Base-by-base conservation (phyloP, 2,113 vertebrate genomes). In the Leptosomus discolor region DNA sequence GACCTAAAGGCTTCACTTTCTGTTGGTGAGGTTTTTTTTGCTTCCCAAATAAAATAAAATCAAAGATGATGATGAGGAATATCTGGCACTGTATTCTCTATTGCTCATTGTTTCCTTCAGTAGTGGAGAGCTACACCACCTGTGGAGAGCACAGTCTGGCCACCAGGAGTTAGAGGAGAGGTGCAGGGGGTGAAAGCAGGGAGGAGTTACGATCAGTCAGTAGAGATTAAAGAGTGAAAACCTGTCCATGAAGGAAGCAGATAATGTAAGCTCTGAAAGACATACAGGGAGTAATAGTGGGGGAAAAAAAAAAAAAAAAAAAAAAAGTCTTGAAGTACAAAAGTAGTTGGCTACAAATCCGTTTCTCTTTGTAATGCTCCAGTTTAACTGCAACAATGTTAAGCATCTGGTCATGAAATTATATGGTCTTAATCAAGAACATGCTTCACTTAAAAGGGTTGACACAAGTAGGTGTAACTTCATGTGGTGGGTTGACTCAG, bases 181-280 rank as follows among this genome's bases (percentile, higher is more conserved):
- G 0, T 37, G 4, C 26, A 34, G 10, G 8, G 4, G 3, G 1
- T 2, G 2, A 65, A 12, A n/a, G 8, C 6, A 78, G 32, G 21
- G 30, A 30, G 7, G 17, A 50, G 5, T 74, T 60, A 53, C 22
- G 17, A 30, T 48, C 17, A 43, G 18, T 75, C 39, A 63, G 34
- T 30, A 60, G 13, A 78, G 8, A 51, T 11, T 29, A 34, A 65
- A 60, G 11, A 21, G 50, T 34, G 15, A 79, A 11, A 73, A 45
- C 4, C 9, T 51, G 50, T 8, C 20, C 20, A 32, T 29, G 29
- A 67, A 75, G 29, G 23, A 77, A 75, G 26, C 21, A 82, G 29
- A 30, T 41, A 69, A 64, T 14, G 14, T 36, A 64, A 77, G 2
- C 5, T 51, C 30, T 70, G 56, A 60, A 91, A 74, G 34, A 78